phyloP scores from a whole-genome alignment of 2,888 invertebrate genomes.

The Glaucopsyche alexis region DNA sequence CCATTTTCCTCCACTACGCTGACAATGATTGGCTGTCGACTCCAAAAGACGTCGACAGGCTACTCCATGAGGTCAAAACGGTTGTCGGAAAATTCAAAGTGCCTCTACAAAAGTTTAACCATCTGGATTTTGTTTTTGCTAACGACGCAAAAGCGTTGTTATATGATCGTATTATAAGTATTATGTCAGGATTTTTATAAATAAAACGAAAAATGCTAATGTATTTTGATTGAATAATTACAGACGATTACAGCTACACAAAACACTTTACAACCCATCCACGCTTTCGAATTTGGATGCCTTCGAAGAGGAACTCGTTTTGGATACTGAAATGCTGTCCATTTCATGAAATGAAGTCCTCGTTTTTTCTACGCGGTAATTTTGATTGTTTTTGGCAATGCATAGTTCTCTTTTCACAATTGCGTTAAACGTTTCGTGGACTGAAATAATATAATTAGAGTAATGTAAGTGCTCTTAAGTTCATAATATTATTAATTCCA shows the following conservation, averaged over 20 bases:
- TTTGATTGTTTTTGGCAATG: slow-evolving; percentile 48
- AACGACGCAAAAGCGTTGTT: slow-evolving; percentile 79
- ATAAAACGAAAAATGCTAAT: slow-evolving; percentile 34
- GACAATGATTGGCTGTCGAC: slow-evolving; percentile 76
- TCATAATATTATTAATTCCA: not conserved
- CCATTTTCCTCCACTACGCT: slow-evolving; percentile 74
- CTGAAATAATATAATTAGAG: slow-evolving; percentile 42
- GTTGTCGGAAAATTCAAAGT: slow-evolving; percentile 72
- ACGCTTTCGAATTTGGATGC: not conserved
- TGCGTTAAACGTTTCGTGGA: slow-evolving; percentile 61
- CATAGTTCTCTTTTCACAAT: slow-evolving; percentile 61
- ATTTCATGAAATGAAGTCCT: slow-evolving; percentile 52
- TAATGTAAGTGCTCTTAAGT: not conserved
- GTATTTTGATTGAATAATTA: not conserved
- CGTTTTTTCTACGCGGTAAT: slow-evolving; percentile 47
- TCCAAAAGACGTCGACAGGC: slow-evolving; percentile 62
- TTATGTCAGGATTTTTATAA: slow-evolving; percentile 63
- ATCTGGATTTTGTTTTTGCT: slow-evolving; percentile 80
- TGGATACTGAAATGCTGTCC: slow-evolving; percentile 45
- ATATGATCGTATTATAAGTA: slow-evolving; percentile 74
- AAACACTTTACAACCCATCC: slow-evolving; percentile 26
- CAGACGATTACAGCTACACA: slow-evolving; percentile 38
- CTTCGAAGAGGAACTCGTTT: not conserved
- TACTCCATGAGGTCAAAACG: slow-evolving; percentile 62
- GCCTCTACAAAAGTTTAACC: slow-evolving; percentile 70